Evolutionary conservation across 2,888 invertebrate species (phyloP).

Genomic region (Caenorhabditis virilis): DNA sequence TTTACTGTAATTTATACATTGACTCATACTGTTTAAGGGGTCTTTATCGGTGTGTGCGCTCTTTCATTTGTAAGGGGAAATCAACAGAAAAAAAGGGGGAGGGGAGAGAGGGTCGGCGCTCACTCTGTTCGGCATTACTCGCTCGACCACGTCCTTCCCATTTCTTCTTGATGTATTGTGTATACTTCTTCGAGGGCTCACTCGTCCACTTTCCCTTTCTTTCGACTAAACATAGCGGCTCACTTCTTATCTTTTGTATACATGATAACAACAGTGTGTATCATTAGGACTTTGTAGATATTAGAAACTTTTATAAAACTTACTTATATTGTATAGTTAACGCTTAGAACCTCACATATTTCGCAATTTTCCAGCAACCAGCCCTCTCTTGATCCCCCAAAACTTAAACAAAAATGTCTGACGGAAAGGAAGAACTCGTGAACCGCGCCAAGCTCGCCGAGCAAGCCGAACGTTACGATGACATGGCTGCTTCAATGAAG

Average conservation of each 20-base stretch:
- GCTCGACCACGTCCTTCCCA: constrained; percentile 38
- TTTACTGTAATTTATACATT: neutral
- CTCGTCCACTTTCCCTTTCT: constrained; percentile 9
- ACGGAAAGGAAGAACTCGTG: constrained; percentile 69
- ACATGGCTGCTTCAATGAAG: constrained; percentile 70
- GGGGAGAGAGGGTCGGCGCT: constrained; percentile 39
- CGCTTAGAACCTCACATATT: constrained; percentile 19
- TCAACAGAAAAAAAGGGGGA: constrained; percentile 20
- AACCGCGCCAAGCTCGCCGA: constrained; percentile 70
- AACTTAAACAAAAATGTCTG: constrained; percentile 56
- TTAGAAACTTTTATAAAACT: too few species aligned
- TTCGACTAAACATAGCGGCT: constrained; percentile 1
- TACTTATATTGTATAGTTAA: too few species aligned
- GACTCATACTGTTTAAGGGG: too few species aligned
- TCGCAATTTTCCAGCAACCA: neutral
- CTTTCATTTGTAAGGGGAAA: constrained; percentile 1
- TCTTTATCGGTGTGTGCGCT: constrained; percentile 30
- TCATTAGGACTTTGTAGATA: too few species aligned
- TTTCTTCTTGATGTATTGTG: constrained; percentile 43
- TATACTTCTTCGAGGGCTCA: constrained; percentile 37
- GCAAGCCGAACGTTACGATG: constrained; percentile 69
- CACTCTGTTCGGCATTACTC: constrained; percentile 46
- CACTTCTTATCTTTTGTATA: constrained; percentile 2
- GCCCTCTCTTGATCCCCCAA: too few species aligned
- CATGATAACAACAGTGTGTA: too few species aligned